Percentiles rank a stretch among this genome's conserved stretches.
These are phyloP conservation scores for Meriones unguiculatus DNA, from an alignment of 2,113 vertebrate genomes.

Conservation along the genomic window DNA sequence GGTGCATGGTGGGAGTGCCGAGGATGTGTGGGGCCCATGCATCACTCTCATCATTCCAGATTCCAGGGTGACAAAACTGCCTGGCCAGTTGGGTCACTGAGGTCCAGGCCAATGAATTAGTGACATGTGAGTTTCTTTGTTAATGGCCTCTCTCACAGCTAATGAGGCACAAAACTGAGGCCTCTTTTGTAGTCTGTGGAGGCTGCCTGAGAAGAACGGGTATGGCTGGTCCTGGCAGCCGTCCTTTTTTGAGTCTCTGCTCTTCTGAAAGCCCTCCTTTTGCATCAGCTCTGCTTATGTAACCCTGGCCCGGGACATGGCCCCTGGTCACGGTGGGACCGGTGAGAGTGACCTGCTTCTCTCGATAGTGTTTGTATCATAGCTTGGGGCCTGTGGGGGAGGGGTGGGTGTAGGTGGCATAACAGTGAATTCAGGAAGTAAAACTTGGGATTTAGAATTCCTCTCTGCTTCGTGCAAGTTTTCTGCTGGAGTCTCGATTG, in stretches of 20 bases:
- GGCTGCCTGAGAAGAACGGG: neutral
- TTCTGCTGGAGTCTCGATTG: neutral
- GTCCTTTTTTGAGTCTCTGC: neutral
- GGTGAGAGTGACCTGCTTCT: neutral
- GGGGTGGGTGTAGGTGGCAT: neutral
- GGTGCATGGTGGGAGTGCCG: neutral
- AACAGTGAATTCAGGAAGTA: conserved; percentile 20
- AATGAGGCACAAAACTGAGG: conserved; percentile 15
- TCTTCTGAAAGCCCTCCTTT: neutral
- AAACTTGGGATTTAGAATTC: neutral
- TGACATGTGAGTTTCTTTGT: neutral
- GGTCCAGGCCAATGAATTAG: neutral
- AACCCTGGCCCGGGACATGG: fast-evolving
- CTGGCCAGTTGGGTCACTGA: neutral
- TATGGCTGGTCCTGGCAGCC: neutral
- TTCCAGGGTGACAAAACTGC: neutral
- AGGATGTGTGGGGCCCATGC: neutral
- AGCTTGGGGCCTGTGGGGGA: neutral
- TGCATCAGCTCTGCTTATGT: fast-evolving
- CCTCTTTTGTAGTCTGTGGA: neutral
- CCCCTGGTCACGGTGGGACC: fast-evolving
- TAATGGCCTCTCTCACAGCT: neutral
- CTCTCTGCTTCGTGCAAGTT: neutral
- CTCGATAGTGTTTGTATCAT: neutral
- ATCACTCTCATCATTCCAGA: neutral